Conservation (phyloP, 2,113 vertebrate species). For the Cyprinus carpio region DNA sequence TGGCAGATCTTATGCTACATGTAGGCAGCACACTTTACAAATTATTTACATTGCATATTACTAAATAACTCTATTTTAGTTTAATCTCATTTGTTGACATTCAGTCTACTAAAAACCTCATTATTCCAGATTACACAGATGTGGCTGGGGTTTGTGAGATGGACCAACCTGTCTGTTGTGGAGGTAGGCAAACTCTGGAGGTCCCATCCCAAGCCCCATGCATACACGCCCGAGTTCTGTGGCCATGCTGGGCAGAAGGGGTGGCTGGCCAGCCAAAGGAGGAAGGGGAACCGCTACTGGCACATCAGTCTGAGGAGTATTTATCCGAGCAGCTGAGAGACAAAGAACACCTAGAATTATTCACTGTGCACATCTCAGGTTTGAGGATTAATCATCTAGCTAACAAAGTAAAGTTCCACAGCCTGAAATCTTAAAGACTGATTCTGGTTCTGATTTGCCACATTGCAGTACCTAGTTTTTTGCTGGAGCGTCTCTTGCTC, state of each 20-base stretch:
- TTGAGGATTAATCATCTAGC: neutral
- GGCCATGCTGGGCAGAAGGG: conserved; percentile 77
- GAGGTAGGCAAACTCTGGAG: conserved; percentile 90
- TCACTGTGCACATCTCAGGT: neutral
- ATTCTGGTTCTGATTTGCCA: neutral
- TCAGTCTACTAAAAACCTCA: neutral
- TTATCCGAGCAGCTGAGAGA: conserved; percentile 81
- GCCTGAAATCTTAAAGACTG: neutral
- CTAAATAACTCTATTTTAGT: neutral
- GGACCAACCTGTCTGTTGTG: conserved; percentile 85
- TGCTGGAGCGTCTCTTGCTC: conserved; percentile 78
- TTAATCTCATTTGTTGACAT: neutral
- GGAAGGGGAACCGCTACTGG: conserved; percentile 60
- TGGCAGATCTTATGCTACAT: too few species aligned
- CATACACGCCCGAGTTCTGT: conserved; percentile 86
- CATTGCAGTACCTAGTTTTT: conserved; percentile 84
- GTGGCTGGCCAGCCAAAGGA: conserved; percentile 64
- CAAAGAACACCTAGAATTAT: neutral
- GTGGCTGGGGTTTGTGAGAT: neutral
- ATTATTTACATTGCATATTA: neutral
- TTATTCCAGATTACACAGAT: neutral
- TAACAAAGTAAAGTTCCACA: neutral
- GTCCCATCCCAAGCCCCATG: conserved; percentile 85
- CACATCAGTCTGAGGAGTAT: conserved; percentile 71
- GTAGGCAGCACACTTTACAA: neutral